Base-by-base conservation (phyloP, 2,888 invertebrate species). In the Dioctria rufipes region DNA sequence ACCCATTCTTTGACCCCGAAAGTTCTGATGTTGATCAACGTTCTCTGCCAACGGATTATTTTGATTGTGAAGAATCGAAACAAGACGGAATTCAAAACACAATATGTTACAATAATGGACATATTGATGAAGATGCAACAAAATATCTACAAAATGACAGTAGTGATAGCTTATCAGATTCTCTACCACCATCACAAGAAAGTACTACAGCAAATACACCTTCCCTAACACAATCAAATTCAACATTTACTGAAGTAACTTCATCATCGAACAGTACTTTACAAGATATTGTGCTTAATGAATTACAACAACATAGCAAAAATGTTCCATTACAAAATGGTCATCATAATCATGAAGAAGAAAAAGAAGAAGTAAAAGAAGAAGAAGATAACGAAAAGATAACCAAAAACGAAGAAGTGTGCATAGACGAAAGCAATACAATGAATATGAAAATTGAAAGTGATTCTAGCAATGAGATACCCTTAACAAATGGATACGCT, bases 1-100 rank as follows among this genome's bases (percentile, higher is more conserved):
- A 89, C 3, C 88, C 89, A 39, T 91, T 89, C 86, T 91, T 88
- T 83, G 91, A 91, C 85, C 88, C 90, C 2, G 88, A 89, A 80
- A 86, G 85, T 83, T 86, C 85, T 13, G 88, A 86, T 71, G 80
- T 61, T 46, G 83, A 83, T 42, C 84, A 84, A 79, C 75, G 83
- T 69, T 83, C 83, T 43, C 43, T 83, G 42, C 80, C 82, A 40
- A 80, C 79, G 11, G 83, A 83, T 46, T 83, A 82, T 80, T 83
- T 82, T 75, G 84, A 84, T 66, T 83, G 83, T 71, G 75, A 81
- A 46, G 83, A 84, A 11, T 65, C 78, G n/a, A 83, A 83, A 80
- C 80, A 80, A 80, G 81, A 82, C 37, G 43, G 25, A 46, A 63
- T 3, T n/a, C 11, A 46, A 25, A 71, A 25, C 42, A 66, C 79